Evolutionary conservation across 2,113 vertebrate genomes (phyloP).

Genomic region (Chionodraco myersi): DNA sequence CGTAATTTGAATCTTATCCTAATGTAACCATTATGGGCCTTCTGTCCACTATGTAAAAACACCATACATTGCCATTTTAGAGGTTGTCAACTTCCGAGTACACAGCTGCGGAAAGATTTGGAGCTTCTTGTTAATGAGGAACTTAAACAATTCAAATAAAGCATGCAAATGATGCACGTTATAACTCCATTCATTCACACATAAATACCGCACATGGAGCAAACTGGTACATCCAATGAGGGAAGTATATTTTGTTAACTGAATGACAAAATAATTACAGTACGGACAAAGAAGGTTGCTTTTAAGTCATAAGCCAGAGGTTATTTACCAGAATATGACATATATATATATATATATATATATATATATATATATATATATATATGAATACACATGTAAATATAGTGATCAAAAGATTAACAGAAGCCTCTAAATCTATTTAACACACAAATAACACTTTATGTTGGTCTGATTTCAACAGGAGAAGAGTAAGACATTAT

Average conservation of each 20-base stretch:
- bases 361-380: too few relatives aligned
- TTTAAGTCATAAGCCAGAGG: background rate
- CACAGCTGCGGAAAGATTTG: background rate
- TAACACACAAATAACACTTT: background rate
- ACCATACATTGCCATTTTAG: background rate
- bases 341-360: too few relatives aligned
- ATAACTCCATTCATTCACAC: background rate
- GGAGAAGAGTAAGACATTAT: background rate
- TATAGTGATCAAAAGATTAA: too few relatives aligned
- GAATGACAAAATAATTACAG: too few relatives aligned
- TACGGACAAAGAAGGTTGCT: background rate
- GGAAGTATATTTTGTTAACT: background rate
- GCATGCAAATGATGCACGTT: background rate
- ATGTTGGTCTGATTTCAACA: background rate
- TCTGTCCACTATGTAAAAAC: background rate
- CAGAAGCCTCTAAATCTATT: background rate
- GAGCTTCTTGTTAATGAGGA: background rate
- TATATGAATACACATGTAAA: too few relatives aligned
- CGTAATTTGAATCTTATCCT: background rate
- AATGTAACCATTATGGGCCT: background rate
- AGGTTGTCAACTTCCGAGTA: background rate
- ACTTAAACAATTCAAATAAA: background rate
- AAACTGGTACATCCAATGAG: background rate
- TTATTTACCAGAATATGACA: background rate
- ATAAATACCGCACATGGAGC: background rate